These are phyloP conservation scores for Chloropsis cyanopogon DNA, from an alignment of 2,113 vertebrate genomes.

Conservation along the genomic window DNA sequence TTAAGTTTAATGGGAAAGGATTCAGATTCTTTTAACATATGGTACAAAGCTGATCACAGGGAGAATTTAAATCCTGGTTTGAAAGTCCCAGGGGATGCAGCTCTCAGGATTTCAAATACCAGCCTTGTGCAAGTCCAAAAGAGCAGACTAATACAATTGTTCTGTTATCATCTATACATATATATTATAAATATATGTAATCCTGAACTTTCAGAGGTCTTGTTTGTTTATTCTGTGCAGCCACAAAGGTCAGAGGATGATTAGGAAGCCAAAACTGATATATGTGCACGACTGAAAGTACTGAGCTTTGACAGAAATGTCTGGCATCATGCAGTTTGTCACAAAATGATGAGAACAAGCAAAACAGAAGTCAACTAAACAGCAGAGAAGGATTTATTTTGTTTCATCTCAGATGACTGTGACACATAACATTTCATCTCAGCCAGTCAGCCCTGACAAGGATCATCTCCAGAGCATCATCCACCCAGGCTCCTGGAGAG, in stretches of 20 bases:
- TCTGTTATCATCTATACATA: background rate
- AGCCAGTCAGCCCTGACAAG: background rate
- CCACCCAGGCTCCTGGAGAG: background rate
- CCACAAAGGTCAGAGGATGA: background rate
- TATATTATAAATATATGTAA: too few relatives aligned
- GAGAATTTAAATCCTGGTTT: background rate
- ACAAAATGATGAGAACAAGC: background rate
- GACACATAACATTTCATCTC: background rate
- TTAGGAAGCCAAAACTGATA: background rate
- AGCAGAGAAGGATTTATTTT: background rate
- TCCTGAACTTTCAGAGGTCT: background rate
- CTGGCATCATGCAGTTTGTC: background rate
- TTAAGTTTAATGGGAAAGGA: background rate
- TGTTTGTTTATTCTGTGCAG: background rate
- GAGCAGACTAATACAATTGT: background rate
- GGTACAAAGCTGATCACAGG: background rate
- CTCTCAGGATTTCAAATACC: background rate
- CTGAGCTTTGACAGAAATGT: background rate
- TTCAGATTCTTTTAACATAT: background rate
- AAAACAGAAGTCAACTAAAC: constrained; percentile 13
- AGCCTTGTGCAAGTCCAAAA: background rate
- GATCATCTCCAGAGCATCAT: background rate
- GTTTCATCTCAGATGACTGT: background rate
- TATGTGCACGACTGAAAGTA: background rate
- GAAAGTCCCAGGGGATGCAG: background rate